Percentiles rank a stretch among this genome's conserved stretches.
Conservation (phyloP, 1,140 invertebrate genomes). For the Lutraria rhynchaena region DNA sequence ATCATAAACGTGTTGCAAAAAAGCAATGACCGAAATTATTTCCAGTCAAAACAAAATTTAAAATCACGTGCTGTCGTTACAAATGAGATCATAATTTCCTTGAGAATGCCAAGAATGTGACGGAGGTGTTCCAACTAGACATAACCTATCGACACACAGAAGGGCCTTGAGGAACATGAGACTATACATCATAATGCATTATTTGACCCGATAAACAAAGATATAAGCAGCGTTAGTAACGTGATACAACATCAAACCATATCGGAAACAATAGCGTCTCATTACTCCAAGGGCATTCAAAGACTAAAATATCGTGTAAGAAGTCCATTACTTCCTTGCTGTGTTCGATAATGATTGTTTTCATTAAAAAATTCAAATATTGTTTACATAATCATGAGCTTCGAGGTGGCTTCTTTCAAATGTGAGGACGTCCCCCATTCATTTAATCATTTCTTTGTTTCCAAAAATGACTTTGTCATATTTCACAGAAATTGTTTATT, state of each 20-base stretch:
- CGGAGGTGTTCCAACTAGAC: no score
- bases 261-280: constrained; percentile 7
- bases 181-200: not conserved
- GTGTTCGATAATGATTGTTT: constrained; percentile 24
- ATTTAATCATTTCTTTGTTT: no score
- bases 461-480: no score
- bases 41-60: not conserved
- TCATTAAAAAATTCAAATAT: not conserved
- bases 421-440: no score
- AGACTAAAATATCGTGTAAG: constrained; percentile 22
- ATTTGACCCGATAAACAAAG: not conserved
- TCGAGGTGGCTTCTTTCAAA: no score
- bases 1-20: no score
- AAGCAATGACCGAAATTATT: not conserved
- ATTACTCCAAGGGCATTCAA: constrained; percentile 18
- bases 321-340: constrained; percentile 20
- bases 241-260: constrained; percentile 14
- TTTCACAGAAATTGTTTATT: no score
- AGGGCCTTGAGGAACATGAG: not conserved
- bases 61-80: no score
- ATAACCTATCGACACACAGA: no score
- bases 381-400: no score
- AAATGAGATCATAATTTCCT: no score
- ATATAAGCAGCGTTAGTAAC: constrained; percentile 17
- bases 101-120: no score